Evolutionary conservation across 2,113 vertebrate species (phyloP), one percentile per base, ranked within the genome.

Genomic region (Regulus satrapa): DNA sequence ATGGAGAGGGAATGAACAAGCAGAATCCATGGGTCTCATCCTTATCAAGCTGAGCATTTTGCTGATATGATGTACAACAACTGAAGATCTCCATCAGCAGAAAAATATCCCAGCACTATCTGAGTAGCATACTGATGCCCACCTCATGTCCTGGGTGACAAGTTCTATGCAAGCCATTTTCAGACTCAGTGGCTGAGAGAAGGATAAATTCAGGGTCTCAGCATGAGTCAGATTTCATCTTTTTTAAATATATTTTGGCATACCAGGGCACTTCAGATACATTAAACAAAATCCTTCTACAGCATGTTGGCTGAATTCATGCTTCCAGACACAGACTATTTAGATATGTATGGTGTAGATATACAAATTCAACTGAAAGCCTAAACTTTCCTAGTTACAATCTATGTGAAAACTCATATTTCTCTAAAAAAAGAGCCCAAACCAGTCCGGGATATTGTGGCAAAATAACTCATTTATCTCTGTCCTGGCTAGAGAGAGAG

Each of bases 391-490:
- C 23, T 18, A 75, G 21, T 45, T 38, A 59, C 2, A 21, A 20
- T 13, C 14, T 74, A n/a, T 14, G 21, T 8, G 12, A 71, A n/a
- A 74, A 66, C 15, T 81, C 43, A 18, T 14, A 66, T 11, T 26
- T 2, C 3, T 34, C 18, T 18, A 16, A 46, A 77, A 46, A 69
- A 69, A 51, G 13, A 85, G 4, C 9, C 17, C 31, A 72, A 85
- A 49, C 2, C 3, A 26, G 14, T 5, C 36, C 59, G 12, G 5
- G 6, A 4, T 11, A 36, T 1, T 63, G 19, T 24, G n/a, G 36
- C 11, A 88, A 68, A 90, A 85, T 0, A 63, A 20, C 3, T 36
- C 2, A 41, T 87, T 94, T 75, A n/a, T 71, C n/a, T n/a, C n/a
- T 82, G 9, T 18, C 24, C 24, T 72, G 21, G 13, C 17, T 73